Percentiles rank a stretch among this genome's conserved stretches.
phyloP scores from a whole-genome alignment of 2,113 vertebrate species.

The Thalassoma bifasciatum region DNA sequence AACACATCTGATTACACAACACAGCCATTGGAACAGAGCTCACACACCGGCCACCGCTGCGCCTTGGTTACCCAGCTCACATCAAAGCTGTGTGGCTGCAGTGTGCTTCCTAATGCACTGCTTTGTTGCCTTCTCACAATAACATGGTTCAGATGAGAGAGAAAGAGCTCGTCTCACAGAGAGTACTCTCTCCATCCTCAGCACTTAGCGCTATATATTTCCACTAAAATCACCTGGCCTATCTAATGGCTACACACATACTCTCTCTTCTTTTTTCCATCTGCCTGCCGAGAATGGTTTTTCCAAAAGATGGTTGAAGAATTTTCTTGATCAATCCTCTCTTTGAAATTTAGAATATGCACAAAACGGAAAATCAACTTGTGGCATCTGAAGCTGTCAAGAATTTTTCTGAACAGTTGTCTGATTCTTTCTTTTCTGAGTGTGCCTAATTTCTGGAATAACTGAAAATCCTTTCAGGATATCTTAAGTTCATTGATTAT shows the following conservation, averaged over 20 bases:
- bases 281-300: conserved; percentile 63
- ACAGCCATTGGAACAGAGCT: conserved; percentile 77
- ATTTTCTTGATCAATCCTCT: conserved; percentile 56
- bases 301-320: conserved; percentile 56
- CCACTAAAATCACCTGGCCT: conserved; percentile 83
- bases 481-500: background rate
- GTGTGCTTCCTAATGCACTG: conserved; percentile 81
- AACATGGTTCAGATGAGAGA: conserved; percentile 84
- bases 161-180: conserved; percentile 75
- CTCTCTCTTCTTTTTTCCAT: conserved; percentile 42
- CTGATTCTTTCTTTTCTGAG: no score
- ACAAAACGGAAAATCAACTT: conserved; percentile 25
- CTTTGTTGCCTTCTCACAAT: conserved; percentile 84
- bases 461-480: conserved; percentile 1
- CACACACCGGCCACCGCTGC: conserved; percentile 76
- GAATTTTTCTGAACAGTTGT: background rate
- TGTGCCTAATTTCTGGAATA: no score
- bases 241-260: conserved; percentile 73
- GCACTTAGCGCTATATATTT: conserved; percentile 82
- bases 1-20: conserved; percentile 83
- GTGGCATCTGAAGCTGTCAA: conserved; percentile 23
- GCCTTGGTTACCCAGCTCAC: conserved; percentile 78
- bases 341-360: conserved; percentile 52
- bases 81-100: conserved; percentile 82
- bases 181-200: conserved; percentile 77